A percentile compares a stretch with the other conserved stretches of the same genome.
Conservation (phyloP, 2,113 vertebrate genomes). For the Merops nubicus region DNA sequence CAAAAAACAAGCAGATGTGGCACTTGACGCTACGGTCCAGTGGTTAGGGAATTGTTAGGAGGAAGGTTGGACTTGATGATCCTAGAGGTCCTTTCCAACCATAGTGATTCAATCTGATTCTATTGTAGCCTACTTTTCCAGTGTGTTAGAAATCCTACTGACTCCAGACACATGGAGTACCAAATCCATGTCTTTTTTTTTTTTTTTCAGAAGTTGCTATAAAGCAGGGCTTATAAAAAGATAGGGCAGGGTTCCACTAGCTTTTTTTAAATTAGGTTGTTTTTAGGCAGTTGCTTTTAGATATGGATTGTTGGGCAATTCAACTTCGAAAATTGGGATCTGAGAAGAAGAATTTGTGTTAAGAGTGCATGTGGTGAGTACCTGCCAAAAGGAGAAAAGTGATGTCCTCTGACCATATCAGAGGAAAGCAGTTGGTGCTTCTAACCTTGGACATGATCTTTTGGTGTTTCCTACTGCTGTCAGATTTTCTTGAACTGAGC, state of each 20-base stretch:
- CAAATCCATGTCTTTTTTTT: background rate
- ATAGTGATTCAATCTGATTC: too few relatives aligned
- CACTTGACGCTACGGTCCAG: too few relatives aligned
- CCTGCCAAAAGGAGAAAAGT: background rate
- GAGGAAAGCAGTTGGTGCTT: background rate
- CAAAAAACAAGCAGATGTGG: too few relatives aligned
- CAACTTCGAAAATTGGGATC: background rate
- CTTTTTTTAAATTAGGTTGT: background rate
- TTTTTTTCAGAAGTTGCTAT: background rate
- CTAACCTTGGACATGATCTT: background rate
- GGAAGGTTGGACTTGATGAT: too few relatives aligned
- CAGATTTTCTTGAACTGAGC: background rate
- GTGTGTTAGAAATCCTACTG: background rate
- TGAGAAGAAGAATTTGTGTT: background rate
- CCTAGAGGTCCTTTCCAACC: too few relatives aligned
- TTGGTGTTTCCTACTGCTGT: background rate
- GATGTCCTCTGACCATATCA: rapidly evolving
- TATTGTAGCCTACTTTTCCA: background rate
- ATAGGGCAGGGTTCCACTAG: background rate
- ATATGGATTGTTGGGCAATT: background rate
- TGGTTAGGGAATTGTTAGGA: too few relatives aligned
- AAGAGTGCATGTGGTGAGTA: background rate
- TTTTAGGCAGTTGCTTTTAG: background rate
- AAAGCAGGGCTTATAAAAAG: background rate
- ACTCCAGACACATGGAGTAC: background rate